A percentile compares a stretch with the other conserved stretches of the same genome.
phyloP scores from a whole-genome alignment of 2,888 invertebrate species.

The Elgonia sp. region DNA sequence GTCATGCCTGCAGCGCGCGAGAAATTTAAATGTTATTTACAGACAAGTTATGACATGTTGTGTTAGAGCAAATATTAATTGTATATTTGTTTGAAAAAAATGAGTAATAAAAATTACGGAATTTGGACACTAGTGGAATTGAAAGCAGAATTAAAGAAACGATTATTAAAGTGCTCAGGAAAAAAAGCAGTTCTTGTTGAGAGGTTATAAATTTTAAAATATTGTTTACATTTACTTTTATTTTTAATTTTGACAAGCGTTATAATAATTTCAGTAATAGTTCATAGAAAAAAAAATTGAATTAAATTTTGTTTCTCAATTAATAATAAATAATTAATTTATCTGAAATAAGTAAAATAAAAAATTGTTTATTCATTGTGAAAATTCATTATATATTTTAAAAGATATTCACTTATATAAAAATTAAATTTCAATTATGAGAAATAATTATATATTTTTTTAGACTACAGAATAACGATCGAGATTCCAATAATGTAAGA shows the following conservation, averaged over 20 bases:
- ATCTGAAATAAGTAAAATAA: too few species aligned
- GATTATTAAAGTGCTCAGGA: neutral
- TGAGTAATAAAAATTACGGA: neutral
- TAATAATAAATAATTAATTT: too few species aligned
- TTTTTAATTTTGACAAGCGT: neutral
- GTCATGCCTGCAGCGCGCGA: too few species aligned
- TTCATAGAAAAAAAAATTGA: too few species aligned
- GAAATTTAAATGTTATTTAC: neutral
- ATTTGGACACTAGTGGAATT: neutral
- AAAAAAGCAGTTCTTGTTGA: constrained; percentile 23
- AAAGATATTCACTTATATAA: neutral
- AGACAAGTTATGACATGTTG: neutral
- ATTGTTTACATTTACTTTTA: neutral
- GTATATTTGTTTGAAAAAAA: neutral
- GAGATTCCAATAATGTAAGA: constrained; percentile 2
- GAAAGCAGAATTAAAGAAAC: neutral
- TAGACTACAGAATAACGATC: constrained; percentile 11
- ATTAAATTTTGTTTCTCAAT: too few species aligned
- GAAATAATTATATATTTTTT: neutral
- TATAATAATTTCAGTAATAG: neutral
- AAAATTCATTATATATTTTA: neutral
- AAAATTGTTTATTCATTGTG: too few species aligned
- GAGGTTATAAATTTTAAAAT: constrained; percentile 18
- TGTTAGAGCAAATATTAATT: too few species aligned
- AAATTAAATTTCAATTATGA: neutral